These are phyloP conservation scores for Zaprionus vittiger DNA, from an alignment of 1,140 invertebrate genomes.

Conservation along the genomic window DNA sequence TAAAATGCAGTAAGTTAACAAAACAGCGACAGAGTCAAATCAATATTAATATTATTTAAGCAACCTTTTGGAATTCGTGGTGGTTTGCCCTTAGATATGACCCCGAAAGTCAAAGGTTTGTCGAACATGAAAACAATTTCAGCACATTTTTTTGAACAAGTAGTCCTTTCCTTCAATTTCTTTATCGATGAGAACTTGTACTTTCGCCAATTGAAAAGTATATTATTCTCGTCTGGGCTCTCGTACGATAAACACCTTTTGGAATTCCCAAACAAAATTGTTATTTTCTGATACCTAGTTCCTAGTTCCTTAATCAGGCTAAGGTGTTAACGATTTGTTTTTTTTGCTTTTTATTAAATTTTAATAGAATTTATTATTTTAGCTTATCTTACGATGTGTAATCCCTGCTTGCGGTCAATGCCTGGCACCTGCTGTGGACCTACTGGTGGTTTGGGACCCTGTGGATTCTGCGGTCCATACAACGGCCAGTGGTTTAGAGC, in stretches of 20 bases:
- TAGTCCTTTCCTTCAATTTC: not conserved
- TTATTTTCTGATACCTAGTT: slow-evolving; percentile 53
- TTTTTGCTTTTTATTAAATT: not conserved
- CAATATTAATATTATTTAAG: no score
- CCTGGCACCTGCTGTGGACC: slow-evolving; percentile 71
- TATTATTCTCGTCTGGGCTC: slow-evolving; percentile 45
- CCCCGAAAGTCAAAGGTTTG: no score
- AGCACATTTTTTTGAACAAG: not conserved
- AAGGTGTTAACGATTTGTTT: slow-evolving; percentile 25
- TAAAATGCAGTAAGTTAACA: no score
- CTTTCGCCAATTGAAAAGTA: not conserved
- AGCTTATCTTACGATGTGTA: slow-evolving; percentile 52
- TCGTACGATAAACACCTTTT: slow-evolving; percentile 49
- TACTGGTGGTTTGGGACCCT: slow-evolving; percentile 66
- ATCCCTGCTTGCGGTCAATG: slow-evolving; percentile 65
- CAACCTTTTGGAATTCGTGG: no score
- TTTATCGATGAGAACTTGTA: not conserved
- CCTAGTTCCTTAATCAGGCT: slow-evolving; percentile 73
- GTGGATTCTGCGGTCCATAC: slow-evolving; percentile 66
- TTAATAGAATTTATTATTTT: not conserved
- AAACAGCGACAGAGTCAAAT: no score
- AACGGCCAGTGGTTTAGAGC: slow-evolving; percentile 69
- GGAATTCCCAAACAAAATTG: slow-evolving; percentile 12
- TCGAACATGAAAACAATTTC: no score
- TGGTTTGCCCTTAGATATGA: no score